Evolutionary conservation across 1,140 invertebrate species (phyloP), one percentile per base, ranked within the genome.

Genomic region (Penaeus vannamei): DNA sequence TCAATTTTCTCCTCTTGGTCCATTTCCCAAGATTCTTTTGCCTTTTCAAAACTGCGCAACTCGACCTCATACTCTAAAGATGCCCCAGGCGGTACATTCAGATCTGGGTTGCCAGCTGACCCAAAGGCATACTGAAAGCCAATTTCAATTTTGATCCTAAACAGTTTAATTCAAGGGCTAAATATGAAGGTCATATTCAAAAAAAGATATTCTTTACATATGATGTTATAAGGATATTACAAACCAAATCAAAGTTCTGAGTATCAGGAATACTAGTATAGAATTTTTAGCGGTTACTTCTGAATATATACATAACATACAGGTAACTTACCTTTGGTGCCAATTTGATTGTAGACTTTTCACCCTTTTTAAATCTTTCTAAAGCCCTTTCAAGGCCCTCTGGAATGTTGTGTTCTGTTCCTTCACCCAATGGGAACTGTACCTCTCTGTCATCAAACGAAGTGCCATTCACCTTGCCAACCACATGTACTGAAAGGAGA

Each of bases 351-450:
- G 93, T 93, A 2, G 97, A 97, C 87, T 95, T 96, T 93, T 99
- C 98, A 12, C 95, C 95, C 90, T 95, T 95, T 91, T 95, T 96
- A 92, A 99, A 98, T 92, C 96, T 97, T 90, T 96, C 95, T 0
- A 99, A 92, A 0, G 97, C 97, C 90, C 94, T 94, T 93, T 99
- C 98, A 26, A 99, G 92, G 4, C 98, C 98, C 64, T 95, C 94
- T 29, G 97, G 95, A 26, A 99, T 93, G 89, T 95, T 95, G 69
- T 93, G 92, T 87, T 96, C 96, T 83, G 93, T 94, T 29, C 96
- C 98, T 93, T 99, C 98, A 0, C 98, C 98, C n/a, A 99, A 93
- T 61, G 93, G 93, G 93, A 99, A 99, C 69, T 95, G 94, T 0
- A 98, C 94, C 91, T 97, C 95, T 92, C 96, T 94, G 60, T 97